Evolutionary conservation across 2,888 invertebrate genomes (phyloP).

Genomic region (Slavum lentiscoides): DNA sequence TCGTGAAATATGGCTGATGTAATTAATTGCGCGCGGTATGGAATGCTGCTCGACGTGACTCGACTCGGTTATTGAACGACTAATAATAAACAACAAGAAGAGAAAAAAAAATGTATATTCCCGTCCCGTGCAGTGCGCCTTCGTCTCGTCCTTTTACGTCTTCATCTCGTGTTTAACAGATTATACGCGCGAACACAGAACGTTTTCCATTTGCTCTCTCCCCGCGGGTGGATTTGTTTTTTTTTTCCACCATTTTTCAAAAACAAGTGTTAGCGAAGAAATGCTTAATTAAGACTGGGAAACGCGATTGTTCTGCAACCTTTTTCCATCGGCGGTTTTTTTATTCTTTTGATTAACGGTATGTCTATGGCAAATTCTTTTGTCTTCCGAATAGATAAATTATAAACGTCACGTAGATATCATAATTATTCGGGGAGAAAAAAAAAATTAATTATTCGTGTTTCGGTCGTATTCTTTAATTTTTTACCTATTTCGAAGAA

Average conservation of each 20-base stretch:
- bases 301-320: conserved; percentile 26
- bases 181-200: conserved; percentile 26
- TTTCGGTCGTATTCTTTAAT: no score
- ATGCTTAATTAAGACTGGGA: conserved; percentile 34
- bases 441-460: background rate
- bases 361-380: conserved; percentile 12
- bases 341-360: conserved; percentile 12
- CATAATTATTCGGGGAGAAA: background rate
- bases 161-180: conserved; percentile 6
- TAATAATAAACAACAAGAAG: conserved; percentile 30
- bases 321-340: conserved; percentile 14
- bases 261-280: conserved; percentile 18
- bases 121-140: background rate
- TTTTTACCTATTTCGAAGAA: no score
- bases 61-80: conserved; percentile 34
- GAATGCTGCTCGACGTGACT: conserved; percentile 30
- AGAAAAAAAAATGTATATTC: conserved; percentile 12
- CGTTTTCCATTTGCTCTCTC: conserved; percentile 7
- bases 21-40: conserved; percentile 32
- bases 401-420: background rate
- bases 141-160: background rate
- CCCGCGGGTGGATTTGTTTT: background rate
- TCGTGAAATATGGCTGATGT: conserved; percentile 14
- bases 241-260: background rate
- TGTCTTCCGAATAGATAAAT: conserved; percentile 6